phyloP scores from a whole-genome alignment of 2,888 invertebrate species.

The Ornithoptera alexandrae region DNA sequence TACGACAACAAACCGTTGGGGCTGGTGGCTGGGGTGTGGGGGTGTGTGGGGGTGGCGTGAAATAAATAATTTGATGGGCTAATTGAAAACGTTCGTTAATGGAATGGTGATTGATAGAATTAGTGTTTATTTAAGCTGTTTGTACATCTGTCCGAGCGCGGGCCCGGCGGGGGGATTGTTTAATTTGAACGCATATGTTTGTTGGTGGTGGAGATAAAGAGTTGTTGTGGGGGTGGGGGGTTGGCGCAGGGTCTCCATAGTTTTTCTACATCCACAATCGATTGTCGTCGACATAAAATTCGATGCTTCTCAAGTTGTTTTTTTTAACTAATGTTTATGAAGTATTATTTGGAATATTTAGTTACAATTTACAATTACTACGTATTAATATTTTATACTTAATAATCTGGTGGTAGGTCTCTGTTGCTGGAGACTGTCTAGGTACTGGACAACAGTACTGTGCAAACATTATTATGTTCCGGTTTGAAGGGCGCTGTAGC shows the following conservation, averaged over 20 bases:
- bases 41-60: slow-evolving; percentile 16
- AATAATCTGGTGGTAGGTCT: no score
- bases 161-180: slow-evolving; percentile 37
- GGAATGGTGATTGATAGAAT: slow-evolving; percentile 53
- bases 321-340: no score
- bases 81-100: slow-evolving; percentile 49
- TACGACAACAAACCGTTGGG: slow-evolving; percentile 4
- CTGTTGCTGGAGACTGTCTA: no score
- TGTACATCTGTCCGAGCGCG: slow-evolving; percentile 58
- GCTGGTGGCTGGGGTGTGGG: not conserved
- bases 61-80: slow-evolving; percentile 38
- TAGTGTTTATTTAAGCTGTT: slow-evolving; percentile 49
- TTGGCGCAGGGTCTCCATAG: slow-evolving; percentile 14
- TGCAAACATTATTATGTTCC: no score
- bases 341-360: no score
- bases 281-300: no score
- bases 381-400: no score
- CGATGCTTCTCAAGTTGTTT: no score
- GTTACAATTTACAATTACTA: no score
- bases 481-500: no score
- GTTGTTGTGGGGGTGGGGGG: slow-evolving; percentile 36
- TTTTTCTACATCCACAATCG: not conserved
- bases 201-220: slow-evolving; percentile 45
- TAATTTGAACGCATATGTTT: slow-evolving; percentile 46
- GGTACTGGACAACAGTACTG: no score